Base-by-base conservation (phyloP, 2,113 vertebrate genomes). In the Verasper variegatus region DNA sequence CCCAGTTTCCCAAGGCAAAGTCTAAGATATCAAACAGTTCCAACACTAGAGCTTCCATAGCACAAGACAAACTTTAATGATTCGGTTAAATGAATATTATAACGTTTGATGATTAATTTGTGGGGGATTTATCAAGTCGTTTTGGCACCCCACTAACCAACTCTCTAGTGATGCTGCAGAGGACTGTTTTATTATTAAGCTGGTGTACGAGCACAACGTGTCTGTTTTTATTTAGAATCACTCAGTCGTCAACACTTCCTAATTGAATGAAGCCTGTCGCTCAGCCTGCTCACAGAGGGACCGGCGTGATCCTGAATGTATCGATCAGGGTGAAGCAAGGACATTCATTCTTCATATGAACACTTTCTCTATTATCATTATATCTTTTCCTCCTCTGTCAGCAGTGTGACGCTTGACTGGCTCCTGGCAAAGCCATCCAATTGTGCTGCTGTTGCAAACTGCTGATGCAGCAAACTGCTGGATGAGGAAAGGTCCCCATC, bases 361-460 rank as follows among this genome's bases (percentile, higher is more conserved):
- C 74, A 80, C 78, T 87, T 86, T 68, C 82, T 85, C 72, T 86
- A 57, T 85, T 81, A 86, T 47, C 40, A 15, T 83, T 72, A 77
- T 79, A 68, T 84, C 15, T 71, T 91, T 35, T 59, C 56, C 78
- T 60, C 71, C 71, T 70, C 83, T 78, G 88, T 90, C 87, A 90
- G 91, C 84, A 91, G 35, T 82, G 87, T 76, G 70, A 86, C 66
- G 88, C 88, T 84, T 81, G 72, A 90, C 86, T 88, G 85, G 76
- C 60, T 91, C 82, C 74, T 67, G 74, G 77, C 74, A 87, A 84
- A 81, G 86, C 83, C 79, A 65, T 81, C 79, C 69, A 80, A 31
- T 74, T 74, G 73, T 72, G 73, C 61, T 35, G 59, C 74, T 17
- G 63, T 49, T 58, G 20, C 59, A 88, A 83, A 85, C 31, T 82